Evolutionary conservation across 2,113 vertebrate species (phyloP).

Genomic region (Scytalopus superciliaris): DNA sequence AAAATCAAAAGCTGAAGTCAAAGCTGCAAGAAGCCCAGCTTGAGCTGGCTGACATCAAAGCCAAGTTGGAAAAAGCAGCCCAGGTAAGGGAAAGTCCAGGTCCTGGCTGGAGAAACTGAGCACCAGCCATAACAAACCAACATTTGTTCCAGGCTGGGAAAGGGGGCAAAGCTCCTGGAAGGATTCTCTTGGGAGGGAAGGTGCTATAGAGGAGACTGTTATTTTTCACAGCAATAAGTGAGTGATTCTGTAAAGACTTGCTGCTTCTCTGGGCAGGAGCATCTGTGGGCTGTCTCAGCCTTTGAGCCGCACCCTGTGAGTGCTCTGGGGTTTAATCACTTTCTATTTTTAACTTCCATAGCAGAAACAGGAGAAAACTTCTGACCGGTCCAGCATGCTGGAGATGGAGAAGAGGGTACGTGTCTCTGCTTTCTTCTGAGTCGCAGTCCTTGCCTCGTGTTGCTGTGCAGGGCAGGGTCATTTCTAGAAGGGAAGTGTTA

Average conservation of each 20-base stretch:
- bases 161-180: neutral
- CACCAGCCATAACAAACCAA: neutral
- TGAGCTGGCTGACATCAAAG: slow-evolving; percentile 86
- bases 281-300: neutral
- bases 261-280: neutral
- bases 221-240: neutral
- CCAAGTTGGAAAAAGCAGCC: slow-evolving; percentile 87
- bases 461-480: neutral
- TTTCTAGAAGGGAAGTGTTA: slow-evolving; percentile 30
- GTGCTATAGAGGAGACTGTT: neutral
- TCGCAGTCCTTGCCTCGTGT: neutral
- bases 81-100: slow-evolving; percentile 78
- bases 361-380: slow-evolving; percentile 90
- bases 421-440: slow-evolving; percentile 22
- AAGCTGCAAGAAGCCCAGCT: slow-evolving; percentile 90
- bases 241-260: neutral
- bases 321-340: neutral
- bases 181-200: neutral
- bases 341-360: slow-evolving; percentile 42
- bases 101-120: neutral
- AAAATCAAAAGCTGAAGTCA: slow-evolving; percentile 93
- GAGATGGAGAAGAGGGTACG: slow-evolving; percentile 91
- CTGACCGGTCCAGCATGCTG: slow-evolving; percentile 86
- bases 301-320: neutral
- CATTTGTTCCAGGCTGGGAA: neutral